phyloP scores from a whole-genome alignment of 2,797 vertebrate species.

The Protosalanx chinensis region DNA sequence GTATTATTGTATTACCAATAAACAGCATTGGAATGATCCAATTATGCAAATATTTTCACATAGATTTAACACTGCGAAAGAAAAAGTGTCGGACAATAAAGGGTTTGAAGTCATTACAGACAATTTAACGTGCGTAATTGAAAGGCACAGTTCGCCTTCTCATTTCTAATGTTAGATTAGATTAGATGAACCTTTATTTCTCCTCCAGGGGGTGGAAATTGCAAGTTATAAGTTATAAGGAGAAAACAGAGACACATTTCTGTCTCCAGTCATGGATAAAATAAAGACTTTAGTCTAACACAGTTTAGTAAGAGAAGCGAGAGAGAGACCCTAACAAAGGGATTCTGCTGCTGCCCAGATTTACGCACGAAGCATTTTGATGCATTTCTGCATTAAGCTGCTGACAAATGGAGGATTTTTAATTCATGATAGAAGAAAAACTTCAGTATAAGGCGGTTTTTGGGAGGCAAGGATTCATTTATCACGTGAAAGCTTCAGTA shows the following conservation, averaged over 20 bases:
- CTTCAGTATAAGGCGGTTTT: background rate
- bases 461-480: background rate
- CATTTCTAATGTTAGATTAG: background rate
- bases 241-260: background rate
- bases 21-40: too few species aligned
- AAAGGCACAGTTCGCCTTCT: too few species aligned
- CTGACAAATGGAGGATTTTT: background rate
- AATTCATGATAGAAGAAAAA: background rate
- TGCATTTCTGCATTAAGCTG: background rate
- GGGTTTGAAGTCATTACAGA: background rate
- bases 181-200: too few species aligned
- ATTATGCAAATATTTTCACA: too few species aligned
- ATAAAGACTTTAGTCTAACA: background rate
- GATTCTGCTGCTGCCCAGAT: constrained; percentile 10
- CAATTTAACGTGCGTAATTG: constrained; percentile 9
- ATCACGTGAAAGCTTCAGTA: background rate
- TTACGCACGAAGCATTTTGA: constrained; percentile 2
- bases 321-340: constrained; percentile 22
- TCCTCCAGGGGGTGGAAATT: too few species aligned
- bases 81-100: too few species aligned
- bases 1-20: background rate
- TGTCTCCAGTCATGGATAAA: background rate
- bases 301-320: background rate
- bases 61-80: too few species aligned
- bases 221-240: too few species aligned